Evolutionary conservation across 2,888 invertebrate genomes (phyloP).

Genomic region (Rhingia campestris): DNA sequence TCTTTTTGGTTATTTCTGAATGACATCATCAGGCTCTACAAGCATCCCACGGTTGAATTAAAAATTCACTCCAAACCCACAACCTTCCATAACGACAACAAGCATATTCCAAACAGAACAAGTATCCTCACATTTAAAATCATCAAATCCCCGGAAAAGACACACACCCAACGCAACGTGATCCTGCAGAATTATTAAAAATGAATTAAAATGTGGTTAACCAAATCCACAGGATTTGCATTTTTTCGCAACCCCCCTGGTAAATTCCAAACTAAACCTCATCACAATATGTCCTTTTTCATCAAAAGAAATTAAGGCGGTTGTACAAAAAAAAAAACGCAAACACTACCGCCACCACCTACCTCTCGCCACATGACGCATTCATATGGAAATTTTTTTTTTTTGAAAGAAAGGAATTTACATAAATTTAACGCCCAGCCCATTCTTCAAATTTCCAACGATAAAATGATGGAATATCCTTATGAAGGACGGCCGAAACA

Average conservation of each 20-base stretch:
- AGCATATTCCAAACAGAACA: neutral
- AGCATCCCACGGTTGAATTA: too few species aligned
- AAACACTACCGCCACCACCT: too few species aligned
- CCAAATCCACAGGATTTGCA: conserved; percentile 43
- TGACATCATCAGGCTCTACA: too few species aligned
- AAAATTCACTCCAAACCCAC: too few species aligned
- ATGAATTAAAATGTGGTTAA: conserved; percentile 61
- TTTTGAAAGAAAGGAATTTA: conserved; percentile 61
- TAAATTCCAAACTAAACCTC: conserved; percentile 25
- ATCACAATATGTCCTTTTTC: conserved; percentile 39
- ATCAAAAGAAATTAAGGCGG: conserved; percentile 43
- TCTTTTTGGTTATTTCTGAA: too few species aligned
- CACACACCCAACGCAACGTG: conserved; percentile 10
- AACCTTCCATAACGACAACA: neutral
- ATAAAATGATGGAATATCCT: conserved; percentile 66
- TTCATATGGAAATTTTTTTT: conserved; percentile 59
- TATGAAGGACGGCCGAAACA: conserved; percentile 40
- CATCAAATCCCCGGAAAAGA: neutral
- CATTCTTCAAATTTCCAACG: conserved; percentile 56
- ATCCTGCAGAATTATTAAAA: conserved; percentile 39
- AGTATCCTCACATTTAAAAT: conserved; percentile 11
- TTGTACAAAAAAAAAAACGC: neutral
- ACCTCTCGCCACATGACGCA: conserved; percentile 66
- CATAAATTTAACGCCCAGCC: conserved; percentile 66
- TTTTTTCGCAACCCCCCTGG: conserved; percentile 23